Base-by-base conservation (phyloP, 2,888 invertebrate species). In the Gryllus longicercus region DNA sequence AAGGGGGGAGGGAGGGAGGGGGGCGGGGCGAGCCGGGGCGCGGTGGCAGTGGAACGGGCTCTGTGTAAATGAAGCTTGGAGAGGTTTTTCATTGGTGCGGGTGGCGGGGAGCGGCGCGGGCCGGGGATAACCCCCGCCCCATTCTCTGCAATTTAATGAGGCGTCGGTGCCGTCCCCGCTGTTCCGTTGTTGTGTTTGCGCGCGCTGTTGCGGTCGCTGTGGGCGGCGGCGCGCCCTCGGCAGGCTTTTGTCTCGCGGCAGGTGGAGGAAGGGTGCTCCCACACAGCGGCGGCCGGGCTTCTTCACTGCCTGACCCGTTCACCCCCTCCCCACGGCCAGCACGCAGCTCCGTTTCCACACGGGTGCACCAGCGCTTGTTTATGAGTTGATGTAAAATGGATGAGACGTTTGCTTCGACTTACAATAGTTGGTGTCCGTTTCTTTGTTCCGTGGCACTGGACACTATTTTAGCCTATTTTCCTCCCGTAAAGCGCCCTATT, bases 111-210 rank as follows among this genome's bases (percentile, higher is more conserved):
- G 51, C 49, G 25, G 80, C 3, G 25, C 25, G 25, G 25, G 3
- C 25, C 3, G 38, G 38, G 38, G 38, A 38, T 38, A 38, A 38
- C 38, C 38, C 38, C 38, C 38, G 78, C 76, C 79, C 78, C 76
- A 81, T 82, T 81, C 80, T 82, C 78, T 78, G 79, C 80, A 78
- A 82, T 80, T 82, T 82, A 82, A 82, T 82, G 82, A 82, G 82
- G 82, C 82, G 80, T 80, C 63, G n/a, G 14, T 14, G 63, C 12
- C 63, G n/a, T n/a, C 63, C 63, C 63, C 16, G 74, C 74, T 76
- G 63, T 63, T n/a, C 63, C 16, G 63, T 63, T 63, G 63, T 63
- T 63, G 63, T 63, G 63, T 14, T n/a, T 63, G 16, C 63, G 63
- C 1, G 63, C 14, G n/a, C 16, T 18, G 63, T n/a, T 63, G n/a